Evolutionary conservation across 2,113 vertebrate species (phyloP), one percentile per base, ranked within the genome.

Genomic region (Accipiter cooperii): DNA sequence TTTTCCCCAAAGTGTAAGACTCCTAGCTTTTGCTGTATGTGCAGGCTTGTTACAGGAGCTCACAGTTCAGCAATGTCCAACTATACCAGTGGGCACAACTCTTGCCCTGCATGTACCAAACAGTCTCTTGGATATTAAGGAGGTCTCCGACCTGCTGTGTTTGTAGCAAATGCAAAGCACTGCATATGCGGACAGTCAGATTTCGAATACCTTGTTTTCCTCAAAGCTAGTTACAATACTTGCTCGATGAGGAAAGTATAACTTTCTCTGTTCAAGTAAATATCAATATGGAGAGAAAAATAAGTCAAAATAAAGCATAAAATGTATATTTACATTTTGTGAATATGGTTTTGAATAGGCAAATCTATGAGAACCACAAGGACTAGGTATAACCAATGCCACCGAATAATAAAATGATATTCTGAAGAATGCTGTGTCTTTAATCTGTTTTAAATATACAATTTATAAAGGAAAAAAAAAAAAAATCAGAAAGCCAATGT

Each of bases 141-240:
- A 40, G 6, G 33, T 51, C 49, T 73, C 46, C 63, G 71, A 79
- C 10, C 20, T 2, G 3, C 3, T 2, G 5, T 22, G 17, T 25
- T 36, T 47, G 36, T 12, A 71, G 47, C 18, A 90, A 75, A 61
- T 47, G 12, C 55, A 74, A 21, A 84, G 36, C 31, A 29, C 6
- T 17, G 14, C 1, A 0, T 19, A 5, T 26, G 5, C 2, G 2
- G 17, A 5, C 12, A 34, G 15, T 22, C 64, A 44, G 13, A 21
- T 22, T 40, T 88, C 7, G 24, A 83, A 7, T 51, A 34, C 17
- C 9, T 88, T 38, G 4, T 36, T 65, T n/a, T 57, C 7, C 22
- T 58, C 36, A n/a, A 33, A 68, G 12, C 11, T 34, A 18, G 5
- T 51, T 65, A 18, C 17, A 46, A 8, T 19, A 9, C 12, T 65